Conservation (phyloP, 2,113 vertebrate species). For the Ictalurus furcatus region DNA sequence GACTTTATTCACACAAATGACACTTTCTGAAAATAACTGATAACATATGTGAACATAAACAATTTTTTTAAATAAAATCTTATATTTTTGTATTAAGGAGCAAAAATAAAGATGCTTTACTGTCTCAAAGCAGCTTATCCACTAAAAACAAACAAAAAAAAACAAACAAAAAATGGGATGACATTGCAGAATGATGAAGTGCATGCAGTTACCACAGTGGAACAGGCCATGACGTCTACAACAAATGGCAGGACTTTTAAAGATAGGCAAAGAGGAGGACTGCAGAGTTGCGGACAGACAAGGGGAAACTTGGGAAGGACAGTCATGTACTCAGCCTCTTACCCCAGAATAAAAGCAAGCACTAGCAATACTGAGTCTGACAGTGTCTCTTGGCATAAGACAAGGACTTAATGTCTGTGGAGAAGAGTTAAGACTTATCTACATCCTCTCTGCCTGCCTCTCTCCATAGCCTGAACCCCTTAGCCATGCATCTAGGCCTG, state of each 20-base stretch:
- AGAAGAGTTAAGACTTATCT: background rate
- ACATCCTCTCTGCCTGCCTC: background rate
- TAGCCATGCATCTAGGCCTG: background rate
- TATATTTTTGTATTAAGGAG: background rate
- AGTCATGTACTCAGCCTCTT: background rate
- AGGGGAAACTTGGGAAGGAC: background rate
- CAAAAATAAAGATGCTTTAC: background rate
- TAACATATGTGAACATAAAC: background rate
- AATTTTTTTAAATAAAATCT: no score
- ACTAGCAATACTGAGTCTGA: background rate
- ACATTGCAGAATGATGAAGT: conserved; percentile 29
- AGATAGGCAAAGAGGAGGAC: conserved; percentile 16
- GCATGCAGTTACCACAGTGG: background rate
- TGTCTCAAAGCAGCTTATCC: background rate
- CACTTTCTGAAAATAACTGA: background rate
- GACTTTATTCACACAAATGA: background rate
- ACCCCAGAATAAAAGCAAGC: background rate
- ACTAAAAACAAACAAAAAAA: no score
- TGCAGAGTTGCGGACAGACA: background rate
- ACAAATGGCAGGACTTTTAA: conserved; percentile 18
- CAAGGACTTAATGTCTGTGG: background rate
- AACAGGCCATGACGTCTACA: conserved; percentile 4
- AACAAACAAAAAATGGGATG: background rate
- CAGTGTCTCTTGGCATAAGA: background rate
- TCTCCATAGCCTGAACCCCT: background rate